Evolutionary conservation across 2,797 vertebrate species (phyloP).

Genomic region (Sarcoramphus papa): DNA sequence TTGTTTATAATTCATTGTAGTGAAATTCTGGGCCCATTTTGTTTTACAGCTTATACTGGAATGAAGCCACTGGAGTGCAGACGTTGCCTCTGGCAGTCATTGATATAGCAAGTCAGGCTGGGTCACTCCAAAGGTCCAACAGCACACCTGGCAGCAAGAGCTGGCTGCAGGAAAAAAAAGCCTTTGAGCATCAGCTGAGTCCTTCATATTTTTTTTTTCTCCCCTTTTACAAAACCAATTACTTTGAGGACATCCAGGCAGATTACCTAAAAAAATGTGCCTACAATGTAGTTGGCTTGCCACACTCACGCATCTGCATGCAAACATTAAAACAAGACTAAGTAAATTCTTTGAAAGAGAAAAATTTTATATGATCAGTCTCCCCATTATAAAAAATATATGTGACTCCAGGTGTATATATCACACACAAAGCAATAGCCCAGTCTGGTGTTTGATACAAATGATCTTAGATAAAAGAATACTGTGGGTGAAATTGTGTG

Average conservation of each 20-base stretch:
- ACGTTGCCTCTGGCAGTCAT: not conserved
- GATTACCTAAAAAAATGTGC: not conserved
- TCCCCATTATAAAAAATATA: not conserved
- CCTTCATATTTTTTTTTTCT: not conserved
- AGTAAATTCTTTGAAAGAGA: not conserved
- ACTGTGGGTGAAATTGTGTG: not conserved
- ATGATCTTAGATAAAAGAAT: not conserved
- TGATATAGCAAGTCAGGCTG: not conserved
- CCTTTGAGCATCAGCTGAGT: not conserved
- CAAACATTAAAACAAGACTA: not conserved
- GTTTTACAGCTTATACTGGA: not conserved
- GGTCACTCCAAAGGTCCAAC: not conserved
- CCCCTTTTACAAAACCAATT: constrained; percentile 2
- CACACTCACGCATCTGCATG: not conserved
- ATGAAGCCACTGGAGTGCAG: not conserved
- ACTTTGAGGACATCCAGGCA: not conserved
- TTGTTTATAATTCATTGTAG: not conserved
- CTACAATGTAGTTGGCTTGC: not conserved
- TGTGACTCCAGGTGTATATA: not conserved
- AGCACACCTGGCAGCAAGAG: not conserved
- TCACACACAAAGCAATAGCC: not conserved
- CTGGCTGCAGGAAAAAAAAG: not conserved
- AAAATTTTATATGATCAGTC: not conserved
- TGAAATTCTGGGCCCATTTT: not conserved
- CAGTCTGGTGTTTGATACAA: not conserved